Conservation (phyloP, 2,797 vertebrate species). For the Choloepus didactylus region DNA sequence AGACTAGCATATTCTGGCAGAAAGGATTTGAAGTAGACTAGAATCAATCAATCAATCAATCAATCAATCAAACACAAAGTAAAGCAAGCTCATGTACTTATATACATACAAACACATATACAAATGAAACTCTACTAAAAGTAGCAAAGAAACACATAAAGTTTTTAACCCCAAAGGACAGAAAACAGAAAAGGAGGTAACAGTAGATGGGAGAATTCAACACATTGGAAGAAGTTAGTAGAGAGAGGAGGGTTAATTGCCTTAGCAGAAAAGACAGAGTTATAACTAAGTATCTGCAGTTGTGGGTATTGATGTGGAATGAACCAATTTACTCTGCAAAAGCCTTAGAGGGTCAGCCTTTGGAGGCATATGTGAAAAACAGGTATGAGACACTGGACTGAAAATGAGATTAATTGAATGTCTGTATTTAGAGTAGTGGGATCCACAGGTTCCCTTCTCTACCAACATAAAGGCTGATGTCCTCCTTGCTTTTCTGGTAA, state of each 20-base stretch:
- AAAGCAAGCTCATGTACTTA: neutral
- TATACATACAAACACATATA: neutral
- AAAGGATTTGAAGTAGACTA: neutral
- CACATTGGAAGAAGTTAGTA: neutral
- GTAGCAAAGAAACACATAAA: neutral
- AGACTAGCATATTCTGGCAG: neutral
- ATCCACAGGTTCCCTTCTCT: accelerated
- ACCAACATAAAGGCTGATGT: no score
- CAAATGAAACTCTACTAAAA: neutral
- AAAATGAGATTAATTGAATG: neutral
- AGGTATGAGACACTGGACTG: no score
- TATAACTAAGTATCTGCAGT: neutral
- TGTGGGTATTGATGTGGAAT: neutral
- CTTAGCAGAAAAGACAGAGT: neutral
- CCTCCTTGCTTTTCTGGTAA: neutral
- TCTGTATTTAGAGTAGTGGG: neutral
- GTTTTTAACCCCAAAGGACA: neutral
- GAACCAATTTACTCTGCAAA: neutral
- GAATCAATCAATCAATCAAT: neutral
- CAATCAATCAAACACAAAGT: neutral
- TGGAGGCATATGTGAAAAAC: neutral
- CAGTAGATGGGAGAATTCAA: neutral
- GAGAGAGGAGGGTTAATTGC: neutral
- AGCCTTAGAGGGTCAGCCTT: no score
- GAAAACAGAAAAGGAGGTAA: neutral